Percentiles rank a stretch among this genome's conserved stretches.
Conservation (phyloP, 2,797 vertebrate genomes). For the Ctenopoma kingsleyae region DNA sequence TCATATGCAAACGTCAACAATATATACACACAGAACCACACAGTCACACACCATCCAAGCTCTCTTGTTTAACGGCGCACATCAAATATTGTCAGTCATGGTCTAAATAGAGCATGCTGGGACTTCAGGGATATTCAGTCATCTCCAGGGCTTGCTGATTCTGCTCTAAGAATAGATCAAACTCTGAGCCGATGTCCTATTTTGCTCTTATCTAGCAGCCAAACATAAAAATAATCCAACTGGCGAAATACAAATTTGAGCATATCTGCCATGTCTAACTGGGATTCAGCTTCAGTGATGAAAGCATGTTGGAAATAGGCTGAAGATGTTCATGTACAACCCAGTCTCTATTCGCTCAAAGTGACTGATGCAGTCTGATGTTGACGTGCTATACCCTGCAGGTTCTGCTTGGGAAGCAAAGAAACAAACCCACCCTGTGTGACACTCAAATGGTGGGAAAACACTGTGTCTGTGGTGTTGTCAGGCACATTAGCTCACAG, state of each 20-base stretch:
- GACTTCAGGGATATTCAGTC: slow-evolving; percentile 78
- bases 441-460: slow-evolving; percentile 9
- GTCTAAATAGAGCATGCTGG: slow-evolving; percentile 79
- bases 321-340: slow-evolving; percentile 1
- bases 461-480: slow-evolving; percentile 1
- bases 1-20: slow-evolving; percentile 40
- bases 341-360: background rate
- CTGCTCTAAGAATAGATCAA: slow-evolving; percentile 79
- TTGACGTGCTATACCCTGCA: slow-evolving; percentile 34
- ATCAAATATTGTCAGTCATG: slow-evolving; percentile 79
- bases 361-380: slow-evolving; percentile 29
- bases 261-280: slow-evolving; percentile 54
- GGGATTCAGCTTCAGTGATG: slow-evolving; percentile 29
- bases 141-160: slow-evolving; percentile 69
- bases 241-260: slow-evolving; percentile 55
- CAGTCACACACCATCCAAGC: slow-evolving; percentile 46
- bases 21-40: slow-evolving; percentile 24
- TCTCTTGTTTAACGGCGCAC: slow-evolving; percentile 67
- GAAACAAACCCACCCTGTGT: slow-evolving; percentile 21
- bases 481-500: slow-evolving; percentile 9
- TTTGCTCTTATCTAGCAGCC: slow-evolving; percentile 69
- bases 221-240: slow-evolving; percentile 67
- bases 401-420: slow-evolving; percentile 28
- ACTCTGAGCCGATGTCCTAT: slow-evolving; percentile 73
- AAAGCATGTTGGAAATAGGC: slow-evolving; percentile 24